Evolutionary conservation across 2,797 vertebrate species (phyloP), one percentile per base, ranked within the genome.

Genomic region (Poeciliopsis infans): DNA sequence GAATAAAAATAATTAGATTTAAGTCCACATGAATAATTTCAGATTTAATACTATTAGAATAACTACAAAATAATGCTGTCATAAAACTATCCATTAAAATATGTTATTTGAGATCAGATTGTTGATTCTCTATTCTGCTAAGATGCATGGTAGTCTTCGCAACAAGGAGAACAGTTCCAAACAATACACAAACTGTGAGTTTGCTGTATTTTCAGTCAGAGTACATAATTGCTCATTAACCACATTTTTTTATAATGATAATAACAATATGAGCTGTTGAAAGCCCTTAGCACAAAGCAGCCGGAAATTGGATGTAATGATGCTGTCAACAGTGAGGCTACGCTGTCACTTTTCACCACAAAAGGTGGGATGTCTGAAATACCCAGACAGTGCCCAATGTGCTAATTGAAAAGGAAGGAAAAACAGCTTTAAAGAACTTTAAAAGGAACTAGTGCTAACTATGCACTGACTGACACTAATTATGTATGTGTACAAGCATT

Each of bases 391-490:
- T 51, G 28, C 46, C 15, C 33, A 23, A 47, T 12, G n/a, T 72
- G 71, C 47, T 36, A 36, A 46, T 36, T 51, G 28, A 36, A 49
- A 23, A 51, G 36, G 23, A 41, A 11, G 33, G 2, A 41, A 68
- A 72, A 74, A 55, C 33, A 6, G 36, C 33, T 74, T 41, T 39
- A 55, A 74, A 39, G 31, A 74, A 74, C 11, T 33, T 55, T 53
- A 53, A 53, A 51, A 74, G 6, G 23, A 74, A 39, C 36, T 74
- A 39, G 20, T 55, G 33, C 72, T 15, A 39, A 39, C 68, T 36
- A 73, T 74, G 20, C 36, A 36, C 72, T 53, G 72, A 74, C 33
- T 73, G 72, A 51, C 72, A 53, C 46, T 36, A 73, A 73, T 51
- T 53, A 36, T 18, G 31, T 6, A 33, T 33, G 72, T 51, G 31